Evolutionary conservation across 2,113 vertebrate species (phyloP).

Genomic region (Prionailurus bengalensis): DNA sequence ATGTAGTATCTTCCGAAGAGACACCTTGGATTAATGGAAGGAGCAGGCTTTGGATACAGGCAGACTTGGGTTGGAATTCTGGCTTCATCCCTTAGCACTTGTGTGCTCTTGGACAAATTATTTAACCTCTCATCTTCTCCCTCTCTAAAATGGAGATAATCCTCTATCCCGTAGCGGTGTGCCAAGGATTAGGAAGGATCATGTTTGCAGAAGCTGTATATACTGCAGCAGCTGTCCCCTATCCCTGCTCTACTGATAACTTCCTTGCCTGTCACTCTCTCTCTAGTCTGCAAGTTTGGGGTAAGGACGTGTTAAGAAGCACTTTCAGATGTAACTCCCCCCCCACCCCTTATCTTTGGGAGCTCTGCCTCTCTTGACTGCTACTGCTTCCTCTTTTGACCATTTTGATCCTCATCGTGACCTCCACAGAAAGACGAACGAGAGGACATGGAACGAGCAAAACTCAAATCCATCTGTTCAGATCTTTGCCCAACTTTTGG

Average conservation of each 20-base stretch:
- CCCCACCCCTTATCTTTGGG: not conserved
- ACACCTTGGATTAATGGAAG: not conserved
- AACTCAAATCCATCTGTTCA: not conserved
- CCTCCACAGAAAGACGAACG: not conserved
- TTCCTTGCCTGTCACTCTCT: not conserved
- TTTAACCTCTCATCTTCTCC: slow-evolving; percentile 1
- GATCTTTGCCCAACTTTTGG: not conserved
- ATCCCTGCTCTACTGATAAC: not conserved
- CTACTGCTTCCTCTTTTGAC: not conserved
- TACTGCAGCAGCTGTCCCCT: not conserved
- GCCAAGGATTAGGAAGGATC: not conserved
- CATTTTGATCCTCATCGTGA: not conserved
- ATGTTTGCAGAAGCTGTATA: not conserved
- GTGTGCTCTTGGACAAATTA: not conserved
- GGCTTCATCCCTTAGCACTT: not conserved
- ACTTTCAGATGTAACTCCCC: not conserved
- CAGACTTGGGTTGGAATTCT: slow-evolving; percentile 1
- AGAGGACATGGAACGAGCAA: not conserved
- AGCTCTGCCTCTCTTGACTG: not conserved
- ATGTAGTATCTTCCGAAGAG: not conserved
- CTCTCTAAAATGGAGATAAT: not conserved
- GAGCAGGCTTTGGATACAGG: not conserved
- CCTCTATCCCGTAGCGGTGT: not conserved
- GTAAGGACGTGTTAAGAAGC: not conserved
- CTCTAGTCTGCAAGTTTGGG: not conserved